These are phyloP conservation scores for Drosophila jambulina DNA, from an alignment of 1,140 invertebrate genomes.

Conservation along the genomic window DNA sequence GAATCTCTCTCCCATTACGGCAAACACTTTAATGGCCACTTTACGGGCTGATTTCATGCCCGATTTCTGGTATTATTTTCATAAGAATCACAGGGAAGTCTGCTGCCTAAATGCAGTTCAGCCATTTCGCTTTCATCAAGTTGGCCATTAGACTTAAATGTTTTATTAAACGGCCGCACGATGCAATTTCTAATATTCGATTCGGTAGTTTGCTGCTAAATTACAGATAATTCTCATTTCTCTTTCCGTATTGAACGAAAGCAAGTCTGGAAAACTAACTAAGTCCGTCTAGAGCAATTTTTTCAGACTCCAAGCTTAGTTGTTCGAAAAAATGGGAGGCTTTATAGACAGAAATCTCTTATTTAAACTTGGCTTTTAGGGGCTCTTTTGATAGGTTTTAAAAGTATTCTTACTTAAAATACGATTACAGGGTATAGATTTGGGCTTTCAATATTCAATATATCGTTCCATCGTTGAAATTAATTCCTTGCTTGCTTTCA, in stretches of 20 bases:
- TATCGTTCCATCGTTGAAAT: background rate
- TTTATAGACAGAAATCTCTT: background rate
- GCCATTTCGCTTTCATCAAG: slow-evolving; percentile 32
- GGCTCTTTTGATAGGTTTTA: background rate
- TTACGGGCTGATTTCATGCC: slow-evolving; percentile 7
- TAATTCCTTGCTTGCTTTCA: background rate
- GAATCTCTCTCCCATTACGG: slow-evolving; percentile 34
- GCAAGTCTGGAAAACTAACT: slow-evolving; percentile 3
- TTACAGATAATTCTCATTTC: slow-evolving; percentile 23
- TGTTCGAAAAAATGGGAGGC: background rate
- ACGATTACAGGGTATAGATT: background rate
- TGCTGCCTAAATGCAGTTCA: slow-evolving; percentile 10
- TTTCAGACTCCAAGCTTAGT: background rate
- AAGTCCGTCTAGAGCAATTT: background rate
- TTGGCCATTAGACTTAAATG: slow-evolving; percentile 6
- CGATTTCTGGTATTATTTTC: slow-evolving; percentile 36
- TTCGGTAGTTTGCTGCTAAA: slow-evolving; percentile 17
- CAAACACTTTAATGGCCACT: slow-evolving; percentile 46
- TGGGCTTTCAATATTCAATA: background rate
- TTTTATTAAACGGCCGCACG: slow-evolving; percentile 19
- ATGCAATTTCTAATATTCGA: slow-evolving; percentile 14
- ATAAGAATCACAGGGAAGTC: slow-evolving; percentile 17
- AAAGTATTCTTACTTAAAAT: background rate
- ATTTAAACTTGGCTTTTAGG: background rate
- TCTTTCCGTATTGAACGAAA: slow-evolving; percentile 16